Base-by-base conservation (phyloP, 2,888 invertebrate genomes). In the Clepsis dumicolana region DNA sequence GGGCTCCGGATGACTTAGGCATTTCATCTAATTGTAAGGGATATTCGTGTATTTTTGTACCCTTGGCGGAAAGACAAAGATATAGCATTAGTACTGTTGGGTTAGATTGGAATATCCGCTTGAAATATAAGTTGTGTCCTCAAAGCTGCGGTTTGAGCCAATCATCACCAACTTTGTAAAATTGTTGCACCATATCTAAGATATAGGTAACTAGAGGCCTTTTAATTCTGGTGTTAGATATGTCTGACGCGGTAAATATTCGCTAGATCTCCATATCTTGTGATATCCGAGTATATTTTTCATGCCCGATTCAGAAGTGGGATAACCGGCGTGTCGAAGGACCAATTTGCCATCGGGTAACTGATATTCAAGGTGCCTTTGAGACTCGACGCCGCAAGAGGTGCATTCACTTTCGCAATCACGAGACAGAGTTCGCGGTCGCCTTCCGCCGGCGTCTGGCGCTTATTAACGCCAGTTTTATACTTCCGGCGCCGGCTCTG, bases 361-460 rank as follows among this genome's bases (percentile, higher is more conserved):
- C 50, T 7, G 53, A 53, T 48, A 67, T 56, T 48, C 38, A 57
- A 38, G 56, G 18, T 50, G 48, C 62, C 44, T 62, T 56, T 67
- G 56, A 54, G 62, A 56, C 48, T 56, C 53, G 16, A 27, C 56
- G 38, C 24, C 27, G 48, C 48, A 53, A 62, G 35, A 54, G 44
- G 66, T 57, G 62, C 62, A 67, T 52, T 63, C 62, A 56, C 67
- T 67, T 67, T 67, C 24, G 59, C 38, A 59, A 18, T 59, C 67
- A 29, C 67, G 53, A 57, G 50, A 64, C 64, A 64, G 64, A 53
- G 41, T 59, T 56, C 12, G 35, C 67, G 62, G 63, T 57, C 52
- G 59, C 53, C 41, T 64, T 64, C 64, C 59, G 63, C 44, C 68
- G 57, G 68, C 52, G 68, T 35, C 63, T 44, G 29, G 67, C 24